These are phyloP conservation scores for Entomobrya proxima DNA, from an alignment of 2,888 invertebrate species.

Conservation along the genomic window DNA sequence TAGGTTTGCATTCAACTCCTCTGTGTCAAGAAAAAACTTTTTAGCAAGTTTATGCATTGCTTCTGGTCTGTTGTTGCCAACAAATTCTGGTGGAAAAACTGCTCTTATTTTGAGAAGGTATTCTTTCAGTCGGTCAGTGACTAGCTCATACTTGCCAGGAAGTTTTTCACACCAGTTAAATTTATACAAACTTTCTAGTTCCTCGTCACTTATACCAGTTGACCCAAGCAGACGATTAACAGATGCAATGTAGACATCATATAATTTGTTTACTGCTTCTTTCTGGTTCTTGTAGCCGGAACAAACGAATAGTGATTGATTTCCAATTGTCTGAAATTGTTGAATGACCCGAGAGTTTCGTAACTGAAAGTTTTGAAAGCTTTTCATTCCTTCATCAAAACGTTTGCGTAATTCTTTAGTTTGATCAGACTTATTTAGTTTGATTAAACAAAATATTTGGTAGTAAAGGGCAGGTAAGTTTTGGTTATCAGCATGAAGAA, in stretches of 20 bases:
- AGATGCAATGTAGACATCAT: not conserved
- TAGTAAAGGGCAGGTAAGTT: no score
- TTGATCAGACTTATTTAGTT: no score
- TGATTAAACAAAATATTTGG: no score
- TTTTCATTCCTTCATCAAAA: not conserved
- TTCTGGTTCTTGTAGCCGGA: conserved; percentile 1
- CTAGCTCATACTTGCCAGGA: no score
- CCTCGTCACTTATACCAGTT: not conserved
- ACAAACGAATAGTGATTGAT: not conserved
- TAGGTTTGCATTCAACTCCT: no score
- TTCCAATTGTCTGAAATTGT: not conserved
- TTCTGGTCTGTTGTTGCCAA: no score
- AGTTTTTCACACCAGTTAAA: no score
- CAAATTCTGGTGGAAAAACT: no score
- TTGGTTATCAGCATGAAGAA: not conserved
- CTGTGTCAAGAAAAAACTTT: no score
- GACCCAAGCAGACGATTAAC: not conserved
- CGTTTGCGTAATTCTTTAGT: not conserved
- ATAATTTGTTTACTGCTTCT: not conserved
- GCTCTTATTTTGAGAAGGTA: no score
- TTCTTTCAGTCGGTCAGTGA: not conserved
- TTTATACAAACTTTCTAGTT: not conserved
- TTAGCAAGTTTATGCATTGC: no score
- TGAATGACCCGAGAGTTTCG: no score
- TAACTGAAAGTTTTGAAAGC: not conserved